Percentiles rank a stretch among this genome's conserved stretches.
These are phyloP conservation scores for Conus ventricosus DNA, from an alignment of 1,140 invertebrate genomes.

Conservation along the genomic window DNA sequence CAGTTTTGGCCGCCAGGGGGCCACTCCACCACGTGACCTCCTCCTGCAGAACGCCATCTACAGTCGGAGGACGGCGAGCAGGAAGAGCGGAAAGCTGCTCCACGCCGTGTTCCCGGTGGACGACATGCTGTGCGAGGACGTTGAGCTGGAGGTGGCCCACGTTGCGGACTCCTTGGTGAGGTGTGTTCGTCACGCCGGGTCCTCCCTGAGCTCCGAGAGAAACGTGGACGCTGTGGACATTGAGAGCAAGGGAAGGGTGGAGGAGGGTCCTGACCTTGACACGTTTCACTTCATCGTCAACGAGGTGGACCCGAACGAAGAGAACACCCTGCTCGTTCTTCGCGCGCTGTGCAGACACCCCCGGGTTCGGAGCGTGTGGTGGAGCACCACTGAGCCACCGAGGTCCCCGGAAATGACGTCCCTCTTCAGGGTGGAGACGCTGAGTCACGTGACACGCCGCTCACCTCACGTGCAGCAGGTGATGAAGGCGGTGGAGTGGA, in stretches of 20 bases:
- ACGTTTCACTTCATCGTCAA: neutral
- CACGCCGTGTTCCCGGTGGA: neutral
- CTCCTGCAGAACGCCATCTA: constrained; percentile 24
- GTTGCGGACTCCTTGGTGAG: neutral
- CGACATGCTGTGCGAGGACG: neutral
- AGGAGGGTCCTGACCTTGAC: neutral
- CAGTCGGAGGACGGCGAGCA: neutral
- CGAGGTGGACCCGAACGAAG: neutral
- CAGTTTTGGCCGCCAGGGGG: neutral
- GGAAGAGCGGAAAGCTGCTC: neutral
- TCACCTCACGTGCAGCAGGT: constrained; percentile 15
- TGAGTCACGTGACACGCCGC: constrained; percentile 9
- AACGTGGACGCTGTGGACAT: neutral
- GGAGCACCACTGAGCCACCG: constrained; percentile 10
- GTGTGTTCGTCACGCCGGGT: neutral
- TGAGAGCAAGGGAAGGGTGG: neutral
- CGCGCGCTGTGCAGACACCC: neutral
- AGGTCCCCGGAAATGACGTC: neutral
- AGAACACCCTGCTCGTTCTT: neutral
- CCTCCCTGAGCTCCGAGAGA: neutral
- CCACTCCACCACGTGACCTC: neutral
- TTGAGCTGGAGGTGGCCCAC: neutral
- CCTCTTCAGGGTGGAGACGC: neutral
- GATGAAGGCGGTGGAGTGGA: constrained; percentile 19
- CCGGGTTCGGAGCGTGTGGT: neutral